phyloP scores from a whole-genome alignment of 1,140 invertebrate species.

The Mya arenaria region DNA sequence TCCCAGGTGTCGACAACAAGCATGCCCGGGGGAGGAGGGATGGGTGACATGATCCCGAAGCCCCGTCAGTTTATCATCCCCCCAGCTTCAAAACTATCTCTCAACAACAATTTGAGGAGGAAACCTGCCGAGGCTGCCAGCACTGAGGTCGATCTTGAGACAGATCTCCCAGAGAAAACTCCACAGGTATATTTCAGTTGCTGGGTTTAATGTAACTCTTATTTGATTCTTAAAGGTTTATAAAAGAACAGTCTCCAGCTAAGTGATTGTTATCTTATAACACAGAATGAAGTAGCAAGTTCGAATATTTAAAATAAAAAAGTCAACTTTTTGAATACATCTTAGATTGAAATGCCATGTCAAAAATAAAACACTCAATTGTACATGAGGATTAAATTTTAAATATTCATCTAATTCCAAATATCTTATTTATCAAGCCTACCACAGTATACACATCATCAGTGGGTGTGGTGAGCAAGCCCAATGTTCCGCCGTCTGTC shows the following conservation, averaged over 20 bases:
- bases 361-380: no score
- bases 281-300: no score
- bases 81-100: conserved; percentile 35
- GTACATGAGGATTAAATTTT: no score
- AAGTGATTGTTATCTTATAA: no score
- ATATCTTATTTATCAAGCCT: no score
- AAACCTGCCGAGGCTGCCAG: not conserved
- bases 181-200: not conserved
- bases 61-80: conserved; percentile 27
- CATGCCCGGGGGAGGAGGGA: not conserved
- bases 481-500: not conserved
- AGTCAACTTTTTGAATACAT: no score
- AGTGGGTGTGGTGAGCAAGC: conserved; percentile 36
- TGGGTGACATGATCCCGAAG: not conserved
- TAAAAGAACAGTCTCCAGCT: no score
- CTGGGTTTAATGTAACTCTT: not conserved
- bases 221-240: not conserved
- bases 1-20: conserved; percentile 34
- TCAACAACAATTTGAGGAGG: conserved; percentile 47
- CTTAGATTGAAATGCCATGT: no score
- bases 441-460: conserved; percentile 37
- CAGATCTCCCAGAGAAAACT: no score
- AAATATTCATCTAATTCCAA: no score
- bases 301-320: no score
- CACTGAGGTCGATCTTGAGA: no score